Evolutionary conservation across 2,888 invertebrate species (phyloP), one percentile per base, ranked within the genome.

Genomic region (Andrena chrysosceles): DNA sequence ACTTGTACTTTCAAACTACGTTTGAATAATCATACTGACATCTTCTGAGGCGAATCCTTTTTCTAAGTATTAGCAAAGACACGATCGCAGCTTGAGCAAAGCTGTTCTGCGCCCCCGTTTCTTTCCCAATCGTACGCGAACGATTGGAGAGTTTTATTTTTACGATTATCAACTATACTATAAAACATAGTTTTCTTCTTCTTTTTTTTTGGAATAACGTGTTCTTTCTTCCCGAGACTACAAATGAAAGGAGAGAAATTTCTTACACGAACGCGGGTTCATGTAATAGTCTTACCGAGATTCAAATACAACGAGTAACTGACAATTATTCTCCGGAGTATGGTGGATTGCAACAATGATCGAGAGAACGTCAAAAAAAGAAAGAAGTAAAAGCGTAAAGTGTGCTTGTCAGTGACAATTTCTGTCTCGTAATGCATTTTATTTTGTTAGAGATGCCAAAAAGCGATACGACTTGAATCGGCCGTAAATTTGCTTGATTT

Each of bases 281-380:
- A 83, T 56, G 72, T 80, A 56, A 74, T 33, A 68, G 71, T 74
- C 74, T 69, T 76, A 73, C 42, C 31, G 77, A 75, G 48, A 84
- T 69, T 84, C 67, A 70, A 77, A 73, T 31, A 77, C 83, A 83
- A 86, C 81, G 83, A 78, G 82, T 54, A 75, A 85, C 77, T 85
- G 85, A 86, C 81, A 42, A 23, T 78, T 84, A 81, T 82, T 76
- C 73, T 70, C 67, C 59, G 66, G 81, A 81, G 74, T 35, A 31
- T 75, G 64, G 23, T 67, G 82, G 67, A 60, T 42, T 66, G 63
- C 70, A 81, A 49, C 63, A 81, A 26, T 42, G 62, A 79, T 26
- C n/a, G 74, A 67, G 68, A 59, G 62, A 66, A 59, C 35, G 13
- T 74, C 70, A 54, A 80, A 20, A 54, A 67, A 68, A 54, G 66